A percentile compares a stretch with the other conserved stretches of the same genome.
Evolutionary conservation across 1,140 invertebrate genomes (phyloP).

Genomic region (Drosophila suzukii): DNA sequence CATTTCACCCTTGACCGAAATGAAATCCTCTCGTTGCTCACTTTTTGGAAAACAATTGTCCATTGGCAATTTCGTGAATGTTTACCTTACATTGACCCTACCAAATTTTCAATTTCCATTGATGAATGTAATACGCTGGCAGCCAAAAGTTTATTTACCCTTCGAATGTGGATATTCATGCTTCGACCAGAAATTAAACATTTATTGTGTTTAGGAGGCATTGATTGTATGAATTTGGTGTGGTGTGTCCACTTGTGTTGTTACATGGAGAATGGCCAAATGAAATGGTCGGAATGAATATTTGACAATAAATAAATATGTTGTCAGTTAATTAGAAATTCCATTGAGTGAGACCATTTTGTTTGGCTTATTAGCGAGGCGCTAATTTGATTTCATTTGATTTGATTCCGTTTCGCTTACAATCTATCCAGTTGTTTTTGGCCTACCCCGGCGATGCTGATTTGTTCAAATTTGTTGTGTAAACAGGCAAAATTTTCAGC

Average conservation of each 20-base stretch:
- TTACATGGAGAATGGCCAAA: slow-evolving; percentile 57
- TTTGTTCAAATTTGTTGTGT: slow-evolving; percentile 63
- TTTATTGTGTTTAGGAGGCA: slow-evolving; percentile 62
- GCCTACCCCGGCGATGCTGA: slow-evolving; percentile 35
- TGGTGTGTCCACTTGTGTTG: slow-evolving; percentile 2
- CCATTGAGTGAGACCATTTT: slow-evolving; percentile 65
- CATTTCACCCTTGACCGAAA: slow-evolving; percentile 8
- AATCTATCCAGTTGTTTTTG: slow-evolving; percentile 36
- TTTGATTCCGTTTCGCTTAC: slow-evolving; percentile 52
- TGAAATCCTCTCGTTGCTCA: slow-evolving; percentile 12
- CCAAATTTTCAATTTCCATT: slow-evolving; percentile 31
- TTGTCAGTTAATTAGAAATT: slow-evolving; percentile 76
- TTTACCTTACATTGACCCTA: slow-evolving; percentile 50
- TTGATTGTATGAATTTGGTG: slow-evolving; percentile 30
- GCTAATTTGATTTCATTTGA: slow-evolving; percentile 57
- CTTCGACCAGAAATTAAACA: slow-evolving; percentile 50
- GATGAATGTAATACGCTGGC: slow-evolving; percentile 52
- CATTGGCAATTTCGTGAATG: slow-evolving; percentile 31
- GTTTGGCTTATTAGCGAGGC: slow-evolving; percentile 74
- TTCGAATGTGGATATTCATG: slow-evolving; percentile 27
- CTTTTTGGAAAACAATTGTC: slow-evolving; percentile 37
- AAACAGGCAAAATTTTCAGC: slow-evolving; percentile 49
- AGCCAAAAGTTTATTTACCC: slow-evolving; percentile 57
- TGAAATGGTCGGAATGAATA: slow-evolving; percentile 47
- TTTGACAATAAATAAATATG: slow-evolving; percentile 79